Evolutionary conservation across 2,797 vertebrate genomes (phyloP).

Genomic region (Mus caroli): DNA sequence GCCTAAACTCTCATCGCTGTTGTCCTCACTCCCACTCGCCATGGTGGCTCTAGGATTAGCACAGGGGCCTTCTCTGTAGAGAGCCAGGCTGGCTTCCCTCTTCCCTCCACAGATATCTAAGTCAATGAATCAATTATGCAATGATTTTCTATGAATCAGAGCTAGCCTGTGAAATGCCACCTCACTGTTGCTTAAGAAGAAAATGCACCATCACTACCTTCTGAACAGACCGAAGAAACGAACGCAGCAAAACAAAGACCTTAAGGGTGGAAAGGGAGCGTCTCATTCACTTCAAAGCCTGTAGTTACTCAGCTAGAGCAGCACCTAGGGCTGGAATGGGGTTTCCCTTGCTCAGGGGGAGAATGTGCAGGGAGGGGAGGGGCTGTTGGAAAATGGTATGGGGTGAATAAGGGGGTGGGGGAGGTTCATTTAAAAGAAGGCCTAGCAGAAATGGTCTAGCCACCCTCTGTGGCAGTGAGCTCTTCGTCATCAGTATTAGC

Average conservation of each 20-base stretch:
- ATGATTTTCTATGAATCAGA: constrained; percentile 78
- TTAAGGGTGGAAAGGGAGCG: background rate
- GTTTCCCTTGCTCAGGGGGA: background rate
- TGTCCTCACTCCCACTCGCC: background rate
- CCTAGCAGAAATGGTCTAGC: background rate
- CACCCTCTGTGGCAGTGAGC: background rate
- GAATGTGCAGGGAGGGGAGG: background rate
- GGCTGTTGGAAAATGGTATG: background rate
- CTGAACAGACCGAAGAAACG: constrained; percentile 50
- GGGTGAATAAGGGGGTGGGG: background rate
- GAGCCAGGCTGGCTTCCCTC: background rate
- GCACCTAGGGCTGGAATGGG: constrained; percentile 3
- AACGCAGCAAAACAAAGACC: constrained; percentile 21
- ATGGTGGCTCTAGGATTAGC: background rate
- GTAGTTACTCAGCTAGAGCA: background rate
- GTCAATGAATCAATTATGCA: constrained; percentile 77
- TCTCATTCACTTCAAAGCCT: constrained; percentile 53
- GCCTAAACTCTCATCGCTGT: background rate
- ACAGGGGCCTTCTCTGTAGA: background rate
- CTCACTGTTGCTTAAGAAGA: constrained; percentile 60
- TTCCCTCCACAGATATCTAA: constrained; percentile 37
- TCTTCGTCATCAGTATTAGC: background rate
- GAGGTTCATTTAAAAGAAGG: background rate
- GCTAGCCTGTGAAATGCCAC: constrained; percentile 73
- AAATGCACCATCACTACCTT: constrained; percentile 43